These are phyloP conservation scores for Teleopsis dalmanni DNA, from an alignment of 1,140 invertebrate species.

Conservation along the genomic window DNA sequence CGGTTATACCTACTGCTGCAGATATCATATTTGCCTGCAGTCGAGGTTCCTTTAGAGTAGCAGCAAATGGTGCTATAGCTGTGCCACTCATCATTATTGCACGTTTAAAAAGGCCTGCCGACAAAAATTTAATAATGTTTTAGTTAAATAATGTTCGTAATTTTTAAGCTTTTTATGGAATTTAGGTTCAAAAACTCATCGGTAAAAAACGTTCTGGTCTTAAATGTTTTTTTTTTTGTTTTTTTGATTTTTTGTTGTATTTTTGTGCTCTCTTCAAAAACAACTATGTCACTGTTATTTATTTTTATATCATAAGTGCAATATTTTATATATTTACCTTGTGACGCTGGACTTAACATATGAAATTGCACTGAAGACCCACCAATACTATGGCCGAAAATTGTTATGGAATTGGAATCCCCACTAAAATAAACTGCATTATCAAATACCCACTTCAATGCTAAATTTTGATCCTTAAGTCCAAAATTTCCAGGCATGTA, in stretches of 20 bases:
- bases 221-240: no score
- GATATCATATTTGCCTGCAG: constrained; percentile 29
- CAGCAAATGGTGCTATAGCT: constrained; percentile 48
- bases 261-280: no score
- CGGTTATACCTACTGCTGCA: constrained; percentile 16
- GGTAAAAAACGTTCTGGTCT: no score
- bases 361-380: constrained; percentile 46
- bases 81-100: constrained; percentile 52
- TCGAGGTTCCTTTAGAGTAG: constrained; percentile 44
- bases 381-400: constrained; percentile 53
- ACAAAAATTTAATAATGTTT: no score
- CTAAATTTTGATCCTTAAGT: constrained; percentile 51
- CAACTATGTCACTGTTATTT: no score
- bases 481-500: constrained; percentile 51
- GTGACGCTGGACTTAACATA: constrained; percentile 43
- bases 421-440: constrained; percentile 40
- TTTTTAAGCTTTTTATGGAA: no score
- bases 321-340: constrained; percentile 20
- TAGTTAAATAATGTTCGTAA: no score
- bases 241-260: no score
- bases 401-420: constrained; percentile 48
- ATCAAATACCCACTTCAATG: constrained; percentile 45
- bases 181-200: no score
- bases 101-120: constrained; percentile 44
- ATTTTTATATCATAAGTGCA: background rate